A percentile compares a stretch with the other conserved stretches of the same genome.
phyloP scores from a whole-genome alignment of 2,797 vertebrate genomes.

The Phyllotis vaccarum region DNA sequence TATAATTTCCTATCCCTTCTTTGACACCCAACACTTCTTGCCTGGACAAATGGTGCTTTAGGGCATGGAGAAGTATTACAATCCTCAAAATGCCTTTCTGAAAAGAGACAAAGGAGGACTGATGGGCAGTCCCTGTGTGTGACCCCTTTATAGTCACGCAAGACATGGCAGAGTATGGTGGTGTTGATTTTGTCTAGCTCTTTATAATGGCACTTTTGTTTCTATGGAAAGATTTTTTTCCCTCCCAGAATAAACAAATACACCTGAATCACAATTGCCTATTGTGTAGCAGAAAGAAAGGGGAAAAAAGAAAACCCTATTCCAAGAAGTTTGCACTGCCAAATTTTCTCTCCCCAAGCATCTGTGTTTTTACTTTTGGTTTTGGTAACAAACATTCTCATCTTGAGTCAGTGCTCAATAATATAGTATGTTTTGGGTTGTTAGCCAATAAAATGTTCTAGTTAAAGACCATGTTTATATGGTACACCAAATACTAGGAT shows the following conservation, averaged over 20 bases:
- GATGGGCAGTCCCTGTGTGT: constrained; percentile 72
- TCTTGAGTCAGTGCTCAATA: constrained; percentile 6
- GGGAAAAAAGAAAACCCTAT: accelerated
- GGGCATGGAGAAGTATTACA: constrained; percentile 72
- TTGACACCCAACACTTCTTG: constrained; percentile 56
- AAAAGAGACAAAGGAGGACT: constrained; percentile 79
- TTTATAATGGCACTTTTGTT: constrained; percentile 84
- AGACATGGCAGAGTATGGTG: constrained; percentile 73
- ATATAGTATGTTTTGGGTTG: neutral
- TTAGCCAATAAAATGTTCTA: neutral
- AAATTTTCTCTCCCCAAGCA: constrained; percentile 36
- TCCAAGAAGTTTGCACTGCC: neutral
- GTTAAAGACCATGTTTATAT: constrained; percentile 14
- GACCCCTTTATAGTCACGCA: constrained; percentile 76
- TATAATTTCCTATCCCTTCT: accelerated
- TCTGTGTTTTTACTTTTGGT: constrained; percentile 43
- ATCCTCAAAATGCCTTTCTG: constrained; percentile 75
- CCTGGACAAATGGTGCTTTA: constrained; percentile 58
- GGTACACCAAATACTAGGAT: neutral
- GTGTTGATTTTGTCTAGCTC: constrained; percentile 80
- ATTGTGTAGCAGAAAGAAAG: constrained; percentile 73
- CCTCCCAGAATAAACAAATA: constrained; percentile 83
- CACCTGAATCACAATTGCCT: constrained; percentile 84
- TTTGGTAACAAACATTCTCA: constrained; percentile 35
- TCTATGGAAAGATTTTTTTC: constrained; percentile 71